Conservation (phyloP, 2,113 vertebrate genomes). For the Anthoscopus minutus region DNA sequence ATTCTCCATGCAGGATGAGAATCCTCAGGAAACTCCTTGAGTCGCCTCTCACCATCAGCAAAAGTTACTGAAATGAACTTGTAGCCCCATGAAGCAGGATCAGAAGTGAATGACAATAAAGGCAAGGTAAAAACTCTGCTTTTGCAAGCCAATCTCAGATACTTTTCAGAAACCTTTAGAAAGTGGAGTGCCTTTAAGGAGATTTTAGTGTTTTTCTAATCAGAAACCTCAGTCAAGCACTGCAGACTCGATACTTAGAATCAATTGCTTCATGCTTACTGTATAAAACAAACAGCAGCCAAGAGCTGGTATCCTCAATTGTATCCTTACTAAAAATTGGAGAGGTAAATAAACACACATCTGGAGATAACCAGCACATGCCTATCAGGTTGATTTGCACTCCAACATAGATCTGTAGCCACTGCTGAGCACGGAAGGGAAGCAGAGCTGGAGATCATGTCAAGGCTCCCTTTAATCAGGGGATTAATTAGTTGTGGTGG, state of each 20-base stretch:
- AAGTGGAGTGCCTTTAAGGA: background rate
- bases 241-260: background rate
- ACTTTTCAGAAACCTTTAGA: background rate
- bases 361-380: background rate
- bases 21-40: background rate
- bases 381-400: background rate
- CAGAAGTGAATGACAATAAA: background rate
- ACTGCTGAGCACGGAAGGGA: background rate
- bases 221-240: background rate
- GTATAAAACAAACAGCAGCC: background rate
- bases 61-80: background rate
- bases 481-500: background rate
- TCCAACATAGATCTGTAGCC: background rate
- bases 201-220: background rate
- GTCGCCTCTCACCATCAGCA: background rate
- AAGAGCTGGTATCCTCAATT: background rate
- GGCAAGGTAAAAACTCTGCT: background rate
- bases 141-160: background rate
- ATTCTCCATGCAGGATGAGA: background rate
- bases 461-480: background rate
- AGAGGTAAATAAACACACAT: background rate
- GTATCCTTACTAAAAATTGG: background rate
- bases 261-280: background rate
- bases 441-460: background rate
- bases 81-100: background rate